phyloP scores from a whole-genome alignment of 2,888 invertebrate species.

The Sphaerophoria taeniata region DNA sequence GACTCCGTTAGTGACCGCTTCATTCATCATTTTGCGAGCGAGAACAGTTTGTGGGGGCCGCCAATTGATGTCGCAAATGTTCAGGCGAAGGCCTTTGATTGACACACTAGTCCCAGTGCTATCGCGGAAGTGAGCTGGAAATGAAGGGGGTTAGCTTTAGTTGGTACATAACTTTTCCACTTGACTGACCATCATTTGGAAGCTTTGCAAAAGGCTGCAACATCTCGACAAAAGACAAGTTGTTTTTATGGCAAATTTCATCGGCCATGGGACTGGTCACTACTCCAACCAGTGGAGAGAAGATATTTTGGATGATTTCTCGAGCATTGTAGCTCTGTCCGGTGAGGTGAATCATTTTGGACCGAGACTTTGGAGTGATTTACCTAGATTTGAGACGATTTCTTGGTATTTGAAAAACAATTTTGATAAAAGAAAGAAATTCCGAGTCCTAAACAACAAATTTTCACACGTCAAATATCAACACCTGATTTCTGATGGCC shows the following conservation, averaged over 20 bases:
- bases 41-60: constrained; percentile 91
- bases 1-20: constrained; percentile 88
- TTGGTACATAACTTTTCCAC: neutral
- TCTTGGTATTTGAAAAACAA: neutral
- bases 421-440: neutral
- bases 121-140: constrained; percentile 90
- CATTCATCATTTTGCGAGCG: constrained; percentile 93
- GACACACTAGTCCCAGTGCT: constrained; percentile 89
- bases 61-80: constrained; percentile 91
- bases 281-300: constrained; percentile 94
- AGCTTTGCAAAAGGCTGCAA: constrained; percentile 94
- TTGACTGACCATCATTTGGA: constrained; percentile 87
- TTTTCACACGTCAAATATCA: constrained; percentile 52
- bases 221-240: constrained; percentile 94
- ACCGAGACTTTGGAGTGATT: neutral
- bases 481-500: constrained; percentile 45
- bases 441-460: constrained; percentile 48
- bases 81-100: constrained; percentile 90
- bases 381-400: neutral
- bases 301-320: constrained; percentile 95
- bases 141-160: neutral
- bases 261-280: constrained; percentile 93
- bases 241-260: constrained; percentile 93
- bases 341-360: constrained; percentile 83
- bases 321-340: constrained; percentile 88